Evolutionary conservation across 2,797 vertebrate genomes (phyloP).

Genomic region (Dallia pectoralis): DNA sequence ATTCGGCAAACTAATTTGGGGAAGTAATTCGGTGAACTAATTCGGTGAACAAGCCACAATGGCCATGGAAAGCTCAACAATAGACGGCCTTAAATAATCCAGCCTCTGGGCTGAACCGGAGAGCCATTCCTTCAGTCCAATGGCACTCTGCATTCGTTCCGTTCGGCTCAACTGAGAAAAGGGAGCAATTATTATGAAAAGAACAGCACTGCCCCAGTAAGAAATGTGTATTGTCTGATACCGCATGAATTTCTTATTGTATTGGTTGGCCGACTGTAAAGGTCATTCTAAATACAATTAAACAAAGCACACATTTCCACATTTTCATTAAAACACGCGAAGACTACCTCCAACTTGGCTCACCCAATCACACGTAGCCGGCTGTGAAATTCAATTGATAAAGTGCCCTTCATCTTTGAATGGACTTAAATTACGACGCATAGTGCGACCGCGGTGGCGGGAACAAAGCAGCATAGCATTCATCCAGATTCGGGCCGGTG

Average conservation of each 20-base stretch:
- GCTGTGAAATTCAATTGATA: slow-evolving; percentile 18
- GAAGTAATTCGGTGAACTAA: not conserved
- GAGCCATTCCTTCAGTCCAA: slow-evolving; percentile 2
- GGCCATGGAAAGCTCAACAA: not conserved
- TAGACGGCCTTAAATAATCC: not conserved
- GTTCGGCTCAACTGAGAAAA: slow-evolving; percentile 9
- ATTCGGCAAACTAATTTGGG: not conserved
- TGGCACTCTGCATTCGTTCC: slow-evolving; percentile 30
- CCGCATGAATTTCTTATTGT: not conserved
- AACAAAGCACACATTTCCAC: not conserved
- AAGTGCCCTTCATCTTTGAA: slow-evolving; percentile 13
- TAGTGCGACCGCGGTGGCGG: not conserved
- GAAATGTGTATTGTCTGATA: not conserved
- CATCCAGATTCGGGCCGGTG: not conserved
- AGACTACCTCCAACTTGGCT: slow-evolving; percentile 9
- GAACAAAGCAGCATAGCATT: not conserved
- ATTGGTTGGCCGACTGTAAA: slow-evolving; percentile 12
- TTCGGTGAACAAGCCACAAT: not conserved
- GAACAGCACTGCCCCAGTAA: not conserved
- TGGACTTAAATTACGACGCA: not conserved
- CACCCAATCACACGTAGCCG: slow-evolving; percentile 10
- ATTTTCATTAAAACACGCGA: slow-evolving; percentile 2
- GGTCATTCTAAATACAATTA: slow-evolving; percentile 12
- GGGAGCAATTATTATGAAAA: slow-evolving; percentile 14
- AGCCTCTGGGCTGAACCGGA: not conserved